Conservation (phyloP, 37 sponge, comb jelly and placozoan species). For the Oopsacas minuta region DNA sequence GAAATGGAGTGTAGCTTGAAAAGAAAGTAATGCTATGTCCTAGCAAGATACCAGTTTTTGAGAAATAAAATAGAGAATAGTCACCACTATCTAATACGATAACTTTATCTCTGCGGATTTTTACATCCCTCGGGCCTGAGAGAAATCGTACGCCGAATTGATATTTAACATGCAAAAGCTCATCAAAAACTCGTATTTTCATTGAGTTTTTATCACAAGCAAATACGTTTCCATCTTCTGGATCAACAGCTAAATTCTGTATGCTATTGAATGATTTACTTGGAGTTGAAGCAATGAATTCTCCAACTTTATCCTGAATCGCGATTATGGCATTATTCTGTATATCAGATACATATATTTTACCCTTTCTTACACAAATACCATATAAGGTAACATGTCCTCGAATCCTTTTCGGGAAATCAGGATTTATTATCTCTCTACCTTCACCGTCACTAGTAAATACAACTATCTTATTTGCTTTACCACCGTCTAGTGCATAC, state of each 20-base stretch:
- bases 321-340: not conserved
- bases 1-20: not conserved
- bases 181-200: not conserved
- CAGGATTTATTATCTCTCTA: not conserved
- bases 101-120: not conserved
- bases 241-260: not conserved
- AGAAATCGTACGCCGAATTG: not conserved
- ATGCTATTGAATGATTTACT: not conserved
- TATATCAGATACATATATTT: not conserved
- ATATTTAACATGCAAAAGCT: not conserved
- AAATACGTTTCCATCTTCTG: not conserved
- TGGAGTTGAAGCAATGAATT: not conserved
- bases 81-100: not conserved
- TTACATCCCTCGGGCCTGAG: not conserved
- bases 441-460: not conserved
- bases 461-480: not conserved
- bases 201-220: not conserved
- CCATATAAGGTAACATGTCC: not conserved
- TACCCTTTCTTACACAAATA: not conserved
- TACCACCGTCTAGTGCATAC: not conserved
- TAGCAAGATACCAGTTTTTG: not conserved
- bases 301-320: not conserved
- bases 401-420: not conserved
- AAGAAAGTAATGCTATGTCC: not conserved
- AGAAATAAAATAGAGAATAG: not conserved